A percentile compares a stretch with the other conserved stretches of the same genome.
phyloP scores from a whole-genome alignment of 2,797 vertebrate genomes.

The Astyanax mexicanus region DNA sequence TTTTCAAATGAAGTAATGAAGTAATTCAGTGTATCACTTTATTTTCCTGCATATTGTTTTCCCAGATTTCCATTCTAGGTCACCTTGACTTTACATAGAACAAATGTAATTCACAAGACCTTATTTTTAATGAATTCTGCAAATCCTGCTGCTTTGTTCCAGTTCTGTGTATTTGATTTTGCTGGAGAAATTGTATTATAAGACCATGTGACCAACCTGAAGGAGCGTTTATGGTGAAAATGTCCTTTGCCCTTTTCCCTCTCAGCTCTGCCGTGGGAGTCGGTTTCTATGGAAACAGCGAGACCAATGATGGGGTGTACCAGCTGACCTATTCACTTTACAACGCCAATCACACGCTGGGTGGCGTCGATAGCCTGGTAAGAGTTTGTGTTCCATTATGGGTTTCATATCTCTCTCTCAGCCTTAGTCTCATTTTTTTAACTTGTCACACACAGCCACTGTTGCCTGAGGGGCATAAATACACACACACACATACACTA shows the following conservation, averaged over 20 bases:
- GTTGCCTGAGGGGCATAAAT: slow-evolving; percentile 21
- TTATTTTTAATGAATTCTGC: not conserved
- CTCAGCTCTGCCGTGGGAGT: slow-evolving; percentile 88
- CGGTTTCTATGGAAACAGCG: slow-evolving; percentile 98
- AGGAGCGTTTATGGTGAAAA: slow-evolving; percentile 25
- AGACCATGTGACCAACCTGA: not conserved
- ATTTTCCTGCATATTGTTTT: too few relatives aligned
- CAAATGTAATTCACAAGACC: not conserved
- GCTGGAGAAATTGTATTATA: not conserved
- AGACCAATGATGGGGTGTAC: slow-evolving; percentile 93
- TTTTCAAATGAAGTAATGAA: not conserved
- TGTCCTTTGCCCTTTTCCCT: slow-evolving; percentile 29
- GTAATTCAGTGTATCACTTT: not conserved
- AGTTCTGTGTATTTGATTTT: not conserved
- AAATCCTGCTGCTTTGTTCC: not conserved
- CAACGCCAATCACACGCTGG: slow-evolving; percentile 92
- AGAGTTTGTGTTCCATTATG: slow-evolving; percentile 60
- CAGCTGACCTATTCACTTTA: slow-evolving; percentile 93
- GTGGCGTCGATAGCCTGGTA: slow-evolving; percentile 87
- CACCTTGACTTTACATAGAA: not conserved
- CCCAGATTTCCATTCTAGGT: not conserved
- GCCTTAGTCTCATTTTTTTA: slow-evolving; percentile 17
- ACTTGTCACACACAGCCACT: slow-evolving; percentile 15
- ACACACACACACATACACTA: slow-evolving; percentile 22
- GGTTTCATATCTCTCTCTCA: slow-evolving; percentile 11